Evolutionary conservation across 2,888 invertebrate genomes (phyloP), one percentile per base, ranked within the genome.

Genomic region (Aelia acuminata): DNA sequence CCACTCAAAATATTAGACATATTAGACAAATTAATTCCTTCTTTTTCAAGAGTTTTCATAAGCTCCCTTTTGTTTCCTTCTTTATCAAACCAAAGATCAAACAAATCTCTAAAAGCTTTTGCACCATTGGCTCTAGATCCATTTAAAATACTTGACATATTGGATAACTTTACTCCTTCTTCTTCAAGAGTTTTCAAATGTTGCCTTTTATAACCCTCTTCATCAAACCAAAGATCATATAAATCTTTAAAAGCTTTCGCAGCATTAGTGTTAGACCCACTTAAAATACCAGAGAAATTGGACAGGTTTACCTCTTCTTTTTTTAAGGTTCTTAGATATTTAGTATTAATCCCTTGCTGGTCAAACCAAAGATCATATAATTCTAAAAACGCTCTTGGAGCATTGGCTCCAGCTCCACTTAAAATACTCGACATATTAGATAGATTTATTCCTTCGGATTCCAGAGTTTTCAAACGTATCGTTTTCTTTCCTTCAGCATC

Each of bases 81-180:
- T 20, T 84, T 15, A 84, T 84, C 84, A 84, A 84, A 84, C 31
- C 84, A 84, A 84, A 84, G 84, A 43, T 84, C 43, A 84, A 10
- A 43, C 18, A 84, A 84, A 11, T 39, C 39, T 84, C 43, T n/a
- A 84, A 84, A 84, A 39, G 43, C 43, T 43, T 43, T 43, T 43
- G 43, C 7, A 43, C 7, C 43, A 43, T 43, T 43, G 10, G 43
- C 4, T 4, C 43, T 43, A 43, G 43, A 4, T 43, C 43, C 43
- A 4, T 10, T 43, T 43, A 43, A 43, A 43, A 43, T 43, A 43
- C 10, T 43, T 43, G 43, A 43, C 43, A 43, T 43, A 43, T 4
- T 43, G 10, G 43, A 43, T 43, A n/a, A n/a, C n/a, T n/a, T n/a
- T n/a, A n/a, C n/a, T n/a, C n/a, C n/a, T 43, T 15, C 15, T 18